phyloP scores from a whole-genome alignment of 2,797 vertebrate species.

The Bothrops alternatus region DNA sequence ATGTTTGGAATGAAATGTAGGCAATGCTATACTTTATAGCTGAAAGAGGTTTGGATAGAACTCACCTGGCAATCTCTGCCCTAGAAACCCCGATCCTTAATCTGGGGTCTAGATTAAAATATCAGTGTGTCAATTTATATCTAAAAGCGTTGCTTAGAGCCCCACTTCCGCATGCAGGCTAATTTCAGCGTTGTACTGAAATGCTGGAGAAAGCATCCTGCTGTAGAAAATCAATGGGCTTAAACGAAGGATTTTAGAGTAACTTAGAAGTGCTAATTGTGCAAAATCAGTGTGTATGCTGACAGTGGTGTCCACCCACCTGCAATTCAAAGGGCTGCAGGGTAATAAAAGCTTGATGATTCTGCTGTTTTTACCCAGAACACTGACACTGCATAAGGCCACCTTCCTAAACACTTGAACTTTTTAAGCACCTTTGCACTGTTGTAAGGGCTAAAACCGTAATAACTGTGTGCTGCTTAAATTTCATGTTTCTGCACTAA shows the following conservation, averaged over 20 bases:
- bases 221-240: background rate
- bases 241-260: background rate
- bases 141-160: background rate
- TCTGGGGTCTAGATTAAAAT: background rate
- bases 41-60: background rate
- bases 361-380: background rate
- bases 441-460: background rate
- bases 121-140: background rate
- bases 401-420: background rate
- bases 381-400: background rate
- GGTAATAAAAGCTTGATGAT: background rate
- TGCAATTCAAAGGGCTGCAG: background rate
- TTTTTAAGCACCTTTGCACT: background rate
- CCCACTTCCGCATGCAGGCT: background rate
- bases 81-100: background rate
- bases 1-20: background rate
- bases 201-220: background rate
- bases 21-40: background rate
- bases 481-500: background rate
- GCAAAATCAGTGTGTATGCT: background rate
- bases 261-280: background rate
- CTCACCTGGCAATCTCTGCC: background rate
- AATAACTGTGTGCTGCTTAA: background rate
- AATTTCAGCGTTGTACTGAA: background rate
- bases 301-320: background rate